Percentiles rank a stretch among this genome's conserved stretches.
phyloP scores from a whole-genome alignment of 2,113 vertebrate species.

The Mohoua ochrocephala region DNA sequence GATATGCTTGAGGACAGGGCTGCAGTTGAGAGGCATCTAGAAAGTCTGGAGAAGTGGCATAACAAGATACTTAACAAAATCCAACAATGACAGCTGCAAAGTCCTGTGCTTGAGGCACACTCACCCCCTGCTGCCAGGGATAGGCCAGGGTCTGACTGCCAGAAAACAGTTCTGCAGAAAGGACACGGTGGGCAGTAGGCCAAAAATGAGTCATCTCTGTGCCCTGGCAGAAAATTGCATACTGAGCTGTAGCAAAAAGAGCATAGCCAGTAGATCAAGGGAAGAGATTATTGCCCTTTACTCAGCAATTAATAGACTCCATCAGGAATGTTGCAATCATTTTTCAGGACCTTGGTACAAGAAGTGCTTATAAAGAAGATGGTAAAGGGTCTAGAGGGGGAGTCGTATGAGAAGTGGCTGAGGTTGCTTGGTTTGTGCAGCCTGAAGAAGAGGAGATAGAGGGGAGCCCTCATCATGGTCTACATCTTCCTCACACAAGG shows the following conservation, averaged over 20 bases:
- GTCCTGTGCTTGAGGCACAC: background rate
- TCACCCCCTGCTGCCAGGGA: background rate
- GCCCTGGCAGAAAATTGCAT: background rate
- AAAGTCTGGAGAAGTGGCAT: background rate
- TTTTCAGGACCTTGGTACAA: background rate
- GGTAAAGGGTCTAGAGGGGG: background rate
- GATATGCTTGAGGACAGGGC: accelerated
- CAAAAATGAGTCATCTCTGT: background rate
- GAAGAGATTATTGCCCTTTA: background rate
- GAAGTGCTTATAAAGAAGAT: background rate
- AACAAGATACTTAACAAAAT: background rate
- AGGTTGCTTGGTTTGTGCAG: accelerated
- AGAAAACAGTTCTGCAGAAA: background rate
- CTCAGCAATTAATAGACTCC: background rate
- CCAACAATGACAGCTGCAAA: background rate
- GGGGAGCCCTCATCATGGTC: background rate
- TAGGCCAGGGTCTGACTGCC: background rate
- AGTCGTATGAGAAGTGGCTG: accelerated
- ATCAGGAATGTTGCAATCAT: background rate
- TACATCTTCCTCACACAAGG: background rate
- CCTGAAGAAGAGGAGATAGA: background rate
- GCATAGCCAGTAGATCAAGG: background rate
- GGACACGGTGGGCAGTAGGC: background rate
- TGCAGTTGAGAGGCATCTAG: background rate
- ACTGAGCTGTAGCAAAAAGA: background rate